Evolutionary conservation across 2,113 vertebrate genomes (phyloP).

Genomic region (Clarias batrachus): DNA sequence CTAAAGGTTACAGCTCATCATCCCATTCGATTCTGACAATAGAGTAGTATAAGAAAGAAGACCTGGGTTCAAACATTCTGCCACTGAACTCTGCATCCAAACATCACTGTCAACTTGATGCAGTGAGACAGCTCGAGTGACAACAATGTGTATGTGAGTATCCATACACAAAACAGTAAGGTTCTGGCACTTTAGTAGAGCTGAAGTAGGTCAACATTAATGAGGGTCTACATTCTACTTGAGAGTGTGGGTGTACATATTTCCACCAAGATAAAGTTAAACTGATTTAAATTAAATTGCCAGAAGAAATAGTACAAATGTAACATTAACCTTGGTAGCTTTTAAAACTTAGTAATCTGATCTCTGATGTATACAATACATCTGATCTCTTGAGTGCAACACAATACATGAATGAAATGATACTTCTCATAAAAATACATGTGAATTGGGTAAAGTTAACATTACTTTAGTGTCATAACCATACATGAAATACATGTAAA

Average conservation of each 20-base stretch:
- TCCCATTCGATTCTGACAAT: slow-evolving; percentile 32
- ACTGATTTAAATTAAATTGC: not conserved
- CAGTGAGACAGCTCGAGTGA: slow-evolving; percentile 7
- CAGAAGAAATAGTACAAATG: not conserved
- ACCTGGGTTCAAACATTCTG: slow-evolving; percentile 14
- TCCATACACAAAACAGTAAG: slow-evolving; percentile 16
- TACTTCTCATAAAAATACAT: too few relatives aligned
- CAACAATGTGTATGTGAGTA: slow-evolving; percentile 10
- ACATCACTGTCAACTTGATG: slow-evolving; percentile 21
- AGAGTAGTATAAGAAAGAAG: slow-evolving; percentile 4
- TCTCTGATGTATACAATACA: not conserved
- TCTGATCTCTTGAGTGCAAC: too few relatives aligned
- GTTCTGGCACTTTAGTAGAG: slow-evolving; percentile 11
- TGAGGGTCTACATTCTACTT: slow-evolving; percentile 32
- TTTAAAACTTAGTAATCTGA: not conserved
- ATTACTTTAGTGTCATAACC: too few relatives aligned
- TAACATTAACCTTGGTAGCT: not conserved
- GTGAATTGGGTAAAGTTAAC: too few relatives aligned
- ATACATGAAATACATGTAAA: too few relatives aligned
- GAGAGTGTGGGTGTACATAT: slow-evolving; percentile 36
- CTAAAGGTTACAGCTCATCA: slow-evolving; percentile 50
- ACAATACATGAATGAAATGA: too few relatives aligned
- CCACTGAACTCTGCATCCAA: slow-evolving; percentile 6
- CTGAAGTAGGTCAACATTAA: slow-evolving; percentile 51
- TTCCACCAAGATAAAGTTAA: not conserved